Conservation (phyloP, 2,113 vertebrate genomes). For the Gorsachius goisagi region DNA sequence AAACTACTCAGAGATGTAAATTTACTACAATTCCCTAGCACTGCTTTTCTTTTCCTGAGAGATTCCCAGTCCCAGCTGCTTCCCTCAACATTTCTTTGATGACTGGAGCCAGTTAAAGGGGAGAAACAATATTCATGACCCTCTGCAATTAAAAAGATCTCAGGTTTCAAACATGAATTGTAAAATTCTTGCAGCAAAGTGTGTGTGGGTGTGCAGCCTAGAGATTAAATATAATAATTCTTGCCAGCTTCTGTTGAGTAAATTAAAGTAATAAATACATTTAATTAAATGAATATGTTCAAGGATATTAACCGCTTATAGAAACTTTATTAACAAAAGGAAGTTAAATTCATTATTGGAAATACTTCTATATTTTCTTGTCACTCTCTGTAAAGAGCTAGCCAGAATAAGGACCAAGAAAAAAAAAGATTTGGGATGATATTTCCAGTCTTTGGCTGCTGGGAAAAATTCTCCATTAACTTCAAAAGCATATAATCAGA, state of each 20-base stretch:
- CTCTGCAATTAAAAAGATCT: conserved; percentile 29
- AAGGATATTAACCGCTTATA: conserved; percentile 10
- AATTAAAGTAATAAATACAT: conserved; percentile 52
- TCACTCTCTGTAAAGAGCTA: not conserved
- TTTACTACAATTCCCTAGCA: not conserved
- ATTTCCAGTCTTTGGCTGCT: not conserved
- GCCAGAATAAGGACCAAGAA: not conserved
- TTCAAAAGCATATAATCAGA: not conserved
- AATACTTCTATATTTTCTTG: not conserved
- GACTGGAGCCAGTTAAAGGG: not conserved
- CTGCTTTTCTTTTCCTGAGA: not conserved
- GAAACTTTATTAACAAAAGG: not conserved
- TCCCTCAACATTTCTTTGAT: conserved; percentile 18
- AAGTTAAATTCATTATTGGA: not conserved
- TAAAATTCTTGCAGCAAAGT: conserved; percentile 18
- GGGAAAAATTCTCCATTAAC: not conserved
- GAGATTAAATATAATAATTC: conserved; percentile 42
- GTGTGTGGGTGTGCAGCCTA: conserved; percentile 47
- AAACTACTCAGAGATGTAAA: not conserved
- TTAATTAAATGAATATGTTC: conserved; percentile 42
- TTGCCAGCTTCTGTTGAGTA: conserved; percentile 37
- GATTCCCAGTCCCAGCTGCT: conserved; percentile 6
- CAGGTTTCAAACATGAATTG: conserved; percentile 15
- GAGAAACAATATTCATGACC: conserved; percentile 31
- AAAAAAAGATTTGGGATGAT: not conserved